These are phyloP conservation scores for Mactromeris polynyma DNA, from an alignment of 2,888 invertebrate species.

Conservation along the genomic window DNA sequence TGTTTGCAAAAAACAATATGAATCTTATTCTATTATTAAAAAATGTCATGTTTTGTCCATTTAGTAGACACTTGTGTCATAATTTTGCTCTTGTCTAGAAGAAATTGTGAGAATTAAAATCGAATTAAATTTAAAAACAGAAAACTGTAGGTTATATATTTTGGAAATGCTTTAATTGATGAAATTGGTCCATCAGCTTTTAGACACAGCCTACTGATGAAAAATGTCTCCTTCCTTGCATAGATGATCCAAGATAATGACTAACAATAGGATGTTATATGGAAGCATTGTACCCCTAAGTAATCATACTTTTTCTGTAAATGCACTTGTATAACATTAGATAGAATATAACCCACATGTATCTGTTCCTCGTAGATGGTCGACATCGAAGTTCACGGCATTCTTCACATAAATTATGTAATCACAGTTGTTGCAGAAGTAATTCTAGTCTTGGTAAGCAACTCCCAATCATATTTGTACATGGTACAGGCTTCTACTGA, in stretches of 20 bases:
- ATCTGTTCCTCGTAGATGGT: slow-evolving; percentile 54
- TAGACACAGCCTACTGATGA: background rate
- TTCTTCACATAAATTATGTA: slow-evolving; percentile 67
- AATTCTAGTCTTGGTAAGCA: slow-evolving; percentile 62
- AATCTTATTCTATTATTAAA: background rate
- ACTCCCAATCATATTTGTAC: background rate
- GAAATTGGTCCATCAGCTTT: too few species aligned
- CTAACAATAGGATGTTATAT: background rate
- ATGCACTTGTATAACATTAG: background rate
- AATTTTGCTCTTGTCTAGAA: background rate
- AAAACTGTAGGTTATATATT: too few species aligned
- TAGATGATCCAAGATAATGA: background rate
- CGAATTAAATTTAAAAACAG: too few species aligned
- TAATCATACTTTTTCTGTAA: background rate
- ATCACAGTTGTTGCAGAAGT: slow-evolving; percentile 70
- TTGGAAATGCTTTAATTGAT: too few species aligned
- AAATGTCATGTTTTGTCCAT: background rate
- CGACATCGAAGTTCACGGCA: slow-evolving; percentile 66
- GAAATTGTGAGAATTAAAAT: background rate
- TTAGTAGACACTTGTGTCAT: background rate
- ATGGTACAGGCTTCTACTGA: background rate
- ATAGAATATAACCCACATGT: background rate
- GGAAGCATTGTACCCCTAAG: background rate
- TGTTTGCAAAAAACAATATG: background rate
- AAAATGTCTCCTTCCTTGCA: background rate